Evolutionary conservation across 2,888 invertebrate species (phyloP).

Genomic region (Hydrotaea cyrtoneurina): DNA sequence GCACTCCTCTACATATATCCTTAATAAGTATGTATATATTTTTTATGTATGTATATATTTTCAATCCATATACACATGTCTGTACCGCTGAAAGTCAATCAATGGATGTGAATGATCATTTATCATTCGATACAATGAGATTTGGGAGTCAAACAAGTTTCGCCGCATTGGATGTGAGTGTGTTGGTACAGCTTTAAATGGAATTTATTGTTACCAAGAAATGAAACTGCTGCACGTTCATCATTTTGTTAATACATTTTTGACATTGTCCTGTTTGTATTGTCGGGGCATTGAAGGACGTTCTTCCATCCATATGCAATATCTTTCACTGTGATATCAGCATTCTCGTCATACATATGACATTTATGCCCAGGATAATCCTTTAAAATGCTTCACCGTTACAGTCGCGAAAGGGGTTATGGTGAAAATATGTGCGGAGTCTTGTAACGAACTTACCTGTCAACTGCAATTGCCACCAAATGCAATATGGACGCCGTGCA

Average conservation of each 20-base stretch:
- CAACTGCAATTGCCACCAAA: constrained; percentile 96
- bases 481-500: constrained; percentile 98
- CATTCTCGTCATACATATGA: neutral
- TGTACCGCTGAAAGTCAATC: constrained; percentile 17
- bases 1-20: no score
- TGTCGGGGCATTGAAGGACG: neutral
- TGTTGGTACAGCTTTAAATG: no score
- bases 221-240: no score
- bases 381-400: neutral
- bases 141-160: neutral
- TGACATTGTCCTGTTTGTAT: neutral
- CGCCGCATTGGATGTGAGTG: no score
- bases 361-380: neutral
- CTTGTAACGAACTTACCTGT: constrained; percentile 85
- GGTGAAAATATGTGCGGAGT: no score
- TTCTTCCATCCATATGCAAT: neutral
- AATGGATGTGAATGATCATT: constrained; percentile 39
- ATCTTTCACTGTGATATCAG: neutral
- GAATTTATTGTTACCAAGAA: no score
- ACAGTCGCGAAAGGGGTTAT: no score
- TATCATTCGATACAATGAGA: constrained; percentile 21
- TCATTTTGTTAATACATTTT: neutral
- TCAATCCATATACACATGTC: no score
- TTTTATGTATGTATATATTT: no score
- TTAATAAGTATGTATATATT: no score